A percentile compares a stretch with the other conserved stretches of the same genome.
phyloP scores from a whole-genome alignment of 2,797 vertebrate genomes.

The Gallinago solitaria region DNA sequence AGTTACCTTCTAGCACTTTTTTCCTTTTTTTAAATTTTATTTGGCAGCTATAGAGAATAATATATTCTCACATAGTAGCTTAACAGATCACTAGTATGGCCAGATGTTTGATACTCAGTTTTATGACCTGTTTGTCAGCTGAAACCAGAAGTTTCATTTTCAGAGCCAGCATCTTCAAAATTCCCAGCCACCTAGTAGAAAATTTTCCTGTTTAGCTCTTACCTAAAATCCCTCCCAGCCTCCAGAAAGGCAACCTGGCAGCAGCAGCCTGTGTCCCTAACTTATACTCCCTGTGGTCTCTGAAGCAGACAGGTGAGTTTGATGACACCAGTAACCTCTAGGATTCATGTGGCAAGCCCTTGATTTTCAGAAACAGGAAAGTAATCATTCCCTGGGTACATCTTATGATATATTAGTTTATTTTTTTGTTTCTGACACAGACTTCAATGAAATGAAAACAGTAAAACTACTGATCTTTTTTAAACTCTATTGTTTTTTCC shows the following conservation, averaged over 20 bases:
- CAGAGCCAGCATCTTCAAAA: background rate
- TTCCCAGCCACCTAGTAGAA: background rate
- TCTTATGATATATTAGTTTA: background rate
- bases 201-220: background rate
- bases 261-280: accelerated
- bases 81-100: accelerated
- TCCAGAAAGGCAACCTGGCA: background rate
- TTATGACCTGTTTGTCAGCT: background rate
- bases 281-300: background rate
- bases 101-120: background rate
- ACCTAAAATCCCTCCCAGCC: background rate
- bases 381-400: background rate
- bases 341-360: background rate
- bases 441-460: background rate
- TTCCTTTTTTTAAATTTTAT: accelerated
- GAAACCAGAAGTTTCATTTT: background rate
- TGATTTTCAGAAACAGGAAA: background rate
- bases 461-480: background rate
- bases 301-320: background rate
- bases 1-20: background rate
- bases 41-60: background rate
- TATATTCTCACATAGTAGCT: background rate
- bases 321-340: background rate
- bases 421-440: background rate
- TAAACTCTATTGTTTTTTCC: background rate